Base-by-base conservation (phyloP, 1,140 invertebrate species). In the Heliconius himera region DNA sequence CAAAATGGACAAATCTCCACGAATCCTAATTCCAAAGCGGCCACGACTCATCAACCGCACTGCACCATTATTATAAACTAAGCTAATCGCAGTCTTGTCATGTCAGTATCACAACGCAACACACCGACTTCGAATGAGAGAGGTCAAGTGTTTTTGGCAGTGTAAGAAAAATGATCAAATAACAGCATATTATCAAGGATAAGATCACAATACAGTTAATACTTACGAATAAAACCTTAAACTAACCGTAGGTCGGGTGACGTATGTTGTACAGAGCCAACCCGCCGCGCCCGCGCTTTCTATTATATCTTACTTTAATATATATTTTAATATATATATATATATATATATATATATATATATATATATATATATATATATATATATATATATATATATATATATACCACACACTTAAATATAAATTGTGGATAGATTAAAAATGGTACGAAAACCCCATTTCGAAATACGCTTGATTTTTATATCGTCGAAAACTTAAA, bases 191-290 rank as follows among this genome's bases (percentile, higher is more conserved):
- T 81, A 88, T 82, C 87, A 88, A 93, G 79, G 89, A 92, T 87
- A 92, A 89, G 84, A 92, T 93, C 91, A 93, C 92, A 93, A 90
- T 93, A 93, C 90, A 90, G 87, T 90, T 93, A 93, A 92, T 94
- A 93, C 92, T 94, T 92, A 94, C 73, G 82, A 90, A 89, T 93
- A 89, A 87, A 91, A 90, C 87, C 60, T 92, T 91, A 92, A 81
- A 84, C 91, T 90, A 90, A 83, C 87, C 83, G 89, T 92, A 92
- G 84, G 85, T 89, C 82, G 88, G 86, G 88, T 88, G 87, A 88
- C 88, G 82, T 74, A 81, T 80, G 73, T 81, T 88, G 88, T 88
- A 87, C 90, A 87, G 88, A 86, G 86, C 84, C 84, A 73, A 29
- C 71, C 73, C 73, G 70, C 77, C 76, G 80, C 73, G 72, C 66